phyloP scores from a whole-genome alignment of 2,888 invertebrate genomes.

The Mycalesis mineus region DNA sequence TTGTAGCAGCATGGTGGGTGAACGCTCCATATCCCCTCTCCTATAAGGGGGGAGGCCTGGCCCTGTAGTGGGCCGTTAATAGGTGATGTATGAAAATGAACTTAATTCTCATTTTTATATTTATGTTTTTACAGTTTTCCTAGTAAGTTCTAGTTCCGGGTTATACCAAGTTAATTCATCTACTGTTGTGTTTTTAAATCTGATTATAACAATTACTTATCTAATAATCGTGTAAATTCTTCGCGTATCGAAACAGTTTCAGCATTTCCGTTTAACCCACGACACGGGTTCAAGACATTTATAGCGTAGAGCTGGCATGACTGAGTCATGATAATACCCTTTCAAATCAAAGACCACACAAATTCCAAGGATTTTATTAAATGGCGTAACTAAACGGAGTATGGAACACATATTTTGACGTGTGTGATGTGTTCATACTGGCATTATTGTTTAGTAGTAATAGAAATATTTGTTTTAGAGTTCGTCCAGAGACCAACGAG shows the following conservation, averaged over 20 bases:
- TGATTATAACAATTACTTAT: background rate
- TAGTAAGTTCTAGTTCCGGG: no score
- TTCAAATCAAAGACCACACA: slow-evolving; percentile 15
- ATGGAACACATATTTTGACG: background rate
- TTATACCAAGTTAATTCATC: background rate
- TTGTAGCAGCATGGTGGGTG: no score
- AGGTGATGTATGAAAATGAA: no score
- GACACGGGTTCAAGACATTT: slow-evolving; percentile 24
- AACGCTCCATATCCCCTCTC: no score
- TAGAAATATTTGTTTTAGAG: no score
- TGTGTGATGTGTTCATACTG: background rate
- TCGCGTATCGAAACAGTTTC: slow-evolving; percentile 2
- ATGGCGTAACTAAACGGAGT: slow-evolving; percentile 4
- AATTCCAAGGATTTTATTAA: slow-evolving; percentile 20
- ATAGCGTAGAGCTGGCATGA: slow-evolving; percentile 5
- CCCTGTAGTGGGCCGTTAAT: no score
- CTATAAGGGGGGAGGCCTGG: no score
- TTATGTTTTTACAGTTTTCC: no score
- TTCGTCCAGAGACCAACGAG: no score
- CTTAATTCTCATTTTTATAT: no score
- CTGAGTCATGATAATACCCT: slow-evolving; percentile 24
- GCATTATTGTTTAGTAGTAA: background rate
- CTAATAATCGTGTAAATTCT: background rate
- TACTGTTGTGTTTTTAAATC: background rate
- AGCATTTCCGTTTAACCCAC: slow-evolving; percentile 18